Base-by-base conservation (phyloP, 2,888 invertebrate species). In the Lepas anatifera region DNA sequence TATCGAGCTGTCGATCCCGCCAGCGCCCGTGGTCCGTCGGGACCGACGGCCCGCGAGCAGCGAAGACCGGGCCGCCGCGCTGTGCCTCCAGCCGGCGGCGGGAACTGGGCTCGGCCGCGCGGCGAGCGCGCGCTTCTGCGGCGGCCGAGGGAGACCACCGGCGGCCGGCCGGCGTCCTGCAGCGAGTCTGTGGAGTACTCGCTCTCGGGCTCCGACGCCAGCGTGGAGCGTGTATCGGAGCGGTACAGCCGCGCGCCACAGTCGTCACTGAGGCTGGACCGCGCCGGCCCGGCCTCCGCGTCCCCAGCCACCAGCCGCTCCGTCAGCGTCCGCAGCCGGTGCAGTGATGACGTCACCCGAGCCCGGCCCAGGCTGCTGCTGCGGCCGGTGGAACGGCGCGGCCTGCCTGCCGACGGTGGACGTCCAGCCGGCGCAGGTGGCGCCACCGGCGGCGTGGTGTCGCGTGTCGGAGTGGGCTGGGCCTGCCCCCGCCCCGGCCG, bases 41-140 rank as follows among this genome's bases (percentile, higher is more conserved):
- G 52, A 4, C 52, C 52, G 52, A 58, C 52, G 52, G n/a, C 52
- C 4, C 52, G 27, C 18, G 52, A 58, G 52, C 52, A 58, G 52
- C 32, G 52, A 1, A 1, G 4, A 29, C 18, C 27, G 4, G 52
- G 52, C 32, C 52, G 52, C 3, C 52, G 52, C 7, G n/a, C 4
- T 29, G 32, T 18, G 52, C 32, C 3, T 18, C 32, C 7, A 29
- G 29, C 27, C 27, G 29, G 1, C 13, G 52, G 52, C 27, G 52
- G 52, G 52, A 58, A 58, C 52, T n/a, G 52, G 32, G 29, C 52
- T 16, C 52, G 52, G 32, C 52, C 52, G 32, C 52, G 52, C 52
- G 52, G 52, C 18, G 52, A 58, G 16, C 29, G 16, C 27, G 29
- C 13, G 32, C 32, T n/a, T 16, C 27, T 16, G 4, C 52, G 6